Conservation (phyloP, 2,888 invertebrate species). For the Rhogogaster chlorosoma region DNA sequence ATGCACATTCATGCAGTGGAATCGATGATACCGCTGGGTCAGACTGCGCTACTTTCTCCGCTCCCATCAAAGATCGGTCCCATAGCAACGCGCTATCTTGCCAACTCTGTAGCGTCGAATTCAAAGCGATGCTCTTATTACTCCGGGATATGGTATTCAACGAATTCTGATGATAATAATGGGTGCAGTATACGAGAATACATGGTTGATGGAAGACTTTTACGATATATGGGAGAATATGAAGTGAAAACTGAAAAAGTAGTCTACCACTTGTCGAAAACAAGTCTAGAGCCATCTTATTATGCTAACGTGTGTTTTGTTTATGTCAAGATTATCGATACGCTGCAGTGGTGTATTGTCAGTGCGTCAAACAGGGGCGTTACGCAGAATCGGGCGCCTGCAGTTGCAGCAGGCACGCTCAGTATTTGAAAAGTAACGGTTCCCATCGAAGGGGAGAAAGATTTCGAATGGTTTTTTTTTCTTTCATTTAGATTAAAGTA, state of each 20-base stretch:
- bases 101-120: background rate
- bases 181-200: background rate
- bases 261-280: background rate
- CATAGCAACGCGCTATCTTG: slow-evolving; percentile 3
- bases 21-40: background rate
- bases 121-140: background rate
- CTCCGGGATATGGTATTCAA: background rate
- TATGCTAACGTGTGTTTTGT: background rate
- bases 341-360: background rate
- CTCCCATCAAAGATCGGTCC: background rate
- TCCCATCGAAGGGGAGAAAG: background rate
- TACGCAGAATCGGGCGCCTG: background rate
- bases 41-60: background rate
- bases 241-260: background rate
- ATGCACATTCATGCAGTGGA: background rate
- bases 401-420: background rate
- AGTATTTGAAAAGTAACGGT: background rate
- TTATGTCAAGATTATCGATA: slow-evolving; percentile 24
- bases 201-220: background rate
- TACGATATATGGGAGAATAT: background rate
- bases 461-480: background rate
- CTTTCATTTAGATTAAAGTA: background rate
- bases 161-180: background rate
- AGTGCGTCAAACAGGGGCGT: slow-evolving; percentile 12
- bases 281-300: background rate